Evolutionary conservation across 2,888 invertebrate genomes (phyloP), one percentile per base, ranked within the genome.

Genomic region (Chrysotoxum bicinctum): DNA sequence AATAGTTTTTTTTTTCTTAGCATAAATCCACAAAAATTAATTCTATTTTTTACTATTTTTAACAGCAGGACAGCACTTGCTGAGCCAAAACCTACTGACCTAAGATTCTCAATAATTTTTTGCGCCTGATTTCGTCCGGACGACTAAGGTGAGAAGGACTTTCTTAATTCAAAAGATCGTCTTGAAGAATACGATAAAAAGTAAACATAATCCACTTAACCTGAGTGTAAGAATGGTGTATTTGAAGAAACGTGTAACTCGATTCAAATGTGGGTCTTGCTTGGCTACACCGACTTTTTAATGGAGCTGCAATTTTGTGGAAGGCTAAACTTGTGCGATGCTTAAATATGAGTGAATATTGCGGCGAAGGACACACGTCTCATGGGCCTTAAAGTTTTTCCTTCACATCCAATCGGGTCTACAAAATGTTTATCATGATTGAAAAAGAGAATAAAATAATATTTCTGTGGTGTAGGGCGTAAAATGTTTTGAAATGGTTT

Each of bases 211-310:
- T 56, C 37, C 3, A 19, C 0, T n/a, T 3, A 12, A 14, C 3
- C 2, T 21, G 58, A 58, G 35, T 30, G 35, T 58, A 21, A 14
- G 14, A 21, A 3, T 23, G 35, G 62, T 68, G 32, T 30, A 80
- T 45, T 54, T 35, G 21, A 80, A 52, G 43, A 37, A 80, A 54
- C 62, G 69, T 80, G 64, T 56, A 69, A 74, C 48, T 62, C 50
- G 70, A 70, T 62, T 64, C 30, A 66, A 50, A 76, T 70, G 69
- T 58, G 26, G 30, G 45, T 40, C n/a, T 56, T 72, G 62, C 19
- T 66, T 50, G 66, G 66, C 32, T 73, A 50, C 19, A 43, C 37
- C 50, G 48, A 43, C 79, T 58, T 74, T 50, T 43, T 14, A 58
- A 48, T 64, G 30, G 23, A 56, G n/a, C 54, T 75, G 62, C 30